Evolutionary conservation across 2,113 vertebrate genomes (phyloP).

Genomic region (Pseudorectes ferrugineus): DNA sequence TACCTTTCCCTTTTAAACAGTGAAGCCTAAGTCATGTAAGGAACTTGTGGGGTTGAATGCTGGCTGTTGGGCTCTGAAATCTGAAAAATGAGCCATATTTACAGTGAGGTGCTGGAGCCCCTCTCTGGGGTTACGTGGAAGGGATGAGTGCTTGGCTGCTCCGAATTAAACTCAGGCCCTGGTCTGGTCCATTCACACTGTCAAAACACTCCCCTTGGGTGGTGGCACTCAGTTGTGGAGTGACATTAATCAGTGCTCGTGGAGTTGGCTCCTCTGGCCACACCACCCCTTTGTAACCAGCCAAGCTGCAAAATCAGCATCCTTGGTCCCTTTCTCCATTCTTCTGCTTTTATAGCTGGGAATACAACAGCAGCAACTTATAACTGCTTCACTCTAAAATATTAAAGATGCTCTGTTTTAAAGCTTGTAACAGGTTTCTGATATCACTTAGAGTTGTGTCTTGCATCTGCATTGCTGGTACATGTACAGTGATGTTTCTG

Average conservation of each 20-base stretch:
- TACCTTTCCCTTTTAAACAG: background rate
- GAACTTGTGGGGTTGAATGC: background rate
- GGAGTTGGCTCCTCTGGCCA: background rate
- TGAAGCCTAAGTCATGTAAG: background rate
- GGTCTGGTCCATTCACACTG: background rate
- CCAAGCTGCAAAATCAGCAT: background rate
- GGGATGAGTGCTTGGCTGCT: background rate
- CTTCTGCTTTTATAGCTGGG: background rate
- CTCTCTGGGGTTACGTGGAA: background rate
- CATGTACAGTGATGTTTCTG: fast-evolving
- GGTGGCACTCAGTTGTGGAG: fast-evolving
- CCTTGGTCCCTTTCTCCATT: fast-evolving
- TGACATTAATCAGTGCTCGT: background rate
- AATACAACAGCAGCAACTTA: background rate
- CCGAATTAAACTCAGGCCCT: background rate
- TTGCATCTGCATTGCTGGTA: background rate
- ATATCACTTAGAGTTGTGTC: background rate
- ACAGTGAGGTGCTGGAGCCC: background rate
- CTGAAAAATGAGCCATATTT: fast-evolving
- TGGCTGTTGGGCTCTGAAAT: background rate
- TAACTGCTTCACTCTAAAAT: background rate
- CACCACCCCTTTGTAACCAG: background rate
- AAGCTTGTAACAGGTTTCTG: background rate
- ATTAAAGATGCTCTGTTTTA: background rate
- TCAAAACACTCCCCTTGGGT: background rate